Conservation (phyloP, 2,797 vertebrate species). For the Tragelaphus oryx region DNA sequence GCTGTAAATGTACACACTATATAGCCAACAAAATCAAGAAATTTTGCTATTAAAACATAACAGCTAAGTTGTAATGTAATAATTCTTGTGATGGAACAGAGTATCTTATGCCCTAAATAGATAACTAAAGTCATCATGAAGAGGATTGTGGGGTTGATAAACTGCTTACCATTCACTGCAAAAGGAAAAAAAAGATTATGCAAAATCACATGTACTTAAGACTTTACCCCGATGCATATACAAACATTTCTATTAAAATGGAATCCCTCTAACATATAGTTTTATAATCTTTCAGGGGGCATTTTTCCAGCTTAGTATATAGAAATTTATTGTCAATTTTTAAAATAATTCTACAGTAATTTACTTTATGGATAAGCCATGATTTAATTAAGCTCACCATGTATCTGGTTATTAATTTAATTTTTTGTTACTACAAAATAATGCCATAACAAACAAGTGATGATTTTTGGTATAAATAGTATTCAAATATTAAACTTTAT, state of each 20-base stretch:
- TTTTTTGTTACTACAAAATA: not conserved
- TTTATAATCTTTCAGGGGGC: not conserved
- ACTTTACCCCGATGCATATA: not conserved
- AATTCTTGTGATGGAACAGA: not conserved
- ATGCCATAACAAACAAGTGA: not conserved
- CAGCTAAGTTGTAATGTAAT: not conserved
- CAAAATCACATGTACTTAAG: not conserved
- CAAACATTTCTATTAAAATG: not conserved
- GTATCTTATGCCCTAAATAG: not conserved
- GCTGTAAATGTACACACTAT: not conserved
- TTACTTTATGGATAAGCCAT: not conserved
- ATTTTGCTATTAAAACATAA: not conserved
- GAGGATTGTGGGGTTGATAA: not conserved
- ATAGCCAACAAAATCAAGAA: not conserved
- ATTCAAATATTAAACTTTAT: constrained; percentile 21
- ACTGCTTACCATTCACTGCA: not conserved
- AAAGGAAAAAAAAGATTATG: not conserved
- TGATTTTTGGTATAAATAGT: not conserved
- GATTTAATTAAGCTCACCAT: not conserved
- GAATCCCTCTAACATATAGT: not conserved
- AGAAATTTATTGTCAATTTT: not conserved
- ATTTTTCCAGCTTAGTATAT: not conserved
- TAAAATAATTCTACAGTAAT: not conserved
- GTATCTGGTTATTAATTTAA: not conserved
- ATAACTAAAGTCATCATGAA: not conserved